Base-by-base conservation (phyloP, 2,113 vertebrate species). In the Limanda limanda region DNA sequence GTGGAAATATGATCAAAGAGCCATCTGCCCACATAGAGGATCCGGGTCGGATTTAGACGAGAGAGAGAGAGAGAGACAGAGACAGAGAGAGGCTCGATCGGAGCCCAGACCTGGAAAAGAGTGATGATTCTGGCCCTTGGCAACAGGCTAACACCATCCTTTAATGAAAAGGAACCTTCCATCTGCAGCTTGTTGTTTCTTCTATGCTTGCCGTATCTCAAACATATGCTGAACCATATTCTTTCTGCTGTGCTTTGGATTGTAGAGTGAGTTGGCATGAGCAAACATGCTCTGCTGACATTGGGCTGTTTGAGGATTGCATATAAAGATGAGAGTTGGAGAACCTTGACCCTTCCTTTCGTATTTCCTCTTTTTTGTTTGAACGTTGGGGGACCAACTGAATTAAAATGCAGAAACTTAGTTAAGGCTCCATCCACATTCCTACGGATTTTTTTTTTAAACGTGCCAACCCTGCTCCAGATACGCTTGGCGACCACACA, bases 1-100 rank as follows among this genome's bases (percentile, higher is more conserved):
- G 57, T 92, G 89, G 91, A 86, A 90, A 86, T 67, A 24, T 85
- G 90, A 95, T 94, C 92, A 95, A 93, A 94, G 85, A 86, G 91
- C 86, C 92, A 92, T 94, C 92, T 94, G 92, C 84, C 79, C 64
- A 75, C 81, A 83, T 84, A 74, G 72, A 85, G 82, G 84, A 86
- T 70, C 62, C 2, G 60, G 72, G 74, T 60, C 40, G 79, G 85
- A 83, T 86, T 83, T 71, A 73, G 47, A 67, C 60, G 3, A 76
- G 40, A 42, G 40, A 13, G 40, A 11, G 40, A 40, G 40, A 11
- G 11, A 11, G 72, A 5, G 3, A 76, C 11, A 40, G 37, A 40
- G 72, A 60, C 73, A 56, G 13, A 79, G 66, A 54, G 74, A 25
- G 57, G 60, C 79, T 83, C 64, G 64, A 83, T 79, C 52, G 54